phyloP scores from a whole-genome alignment of 2,888 invertebrate genomes.

The Folsomia candida region DNA sequence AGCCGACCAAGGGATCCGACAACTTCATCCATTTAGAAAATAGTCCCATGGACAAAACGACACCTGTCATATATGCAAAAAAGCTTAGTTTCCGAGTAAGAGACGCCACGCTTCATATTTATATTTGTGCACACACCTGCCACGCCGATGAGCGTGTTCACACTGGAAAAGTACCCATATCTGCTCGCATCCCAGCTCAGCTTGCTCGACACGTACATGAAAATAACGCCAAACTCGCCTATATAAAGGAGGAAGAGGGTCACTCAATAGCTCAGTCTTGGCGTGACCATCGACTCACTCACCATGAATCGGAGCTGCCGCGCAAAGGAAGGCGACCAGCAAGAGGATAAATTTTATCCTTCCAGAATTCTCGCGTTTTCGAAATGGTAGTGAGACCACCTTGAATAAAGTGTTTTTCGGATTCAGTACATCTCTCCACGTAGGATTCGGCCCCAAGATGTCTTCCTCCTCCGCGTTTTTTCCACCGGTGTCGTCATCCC shows the following conservation, averaged over 20 bases:
- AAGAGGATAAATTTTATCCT: constrained; percentile 28
- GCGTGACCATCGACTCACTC: background rate
- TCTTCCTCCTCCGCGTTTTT: background rate
- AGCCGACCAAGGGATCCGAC: constrained; percentile 81
- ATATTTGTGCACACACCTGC: constrained; percentile 14
- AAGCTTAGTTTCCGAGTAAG: too few species aligned
- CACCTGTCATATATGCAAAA: too few species aligned
- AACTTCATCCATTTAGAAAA: constrained; percentile 77
- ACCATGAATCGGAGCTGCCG: constrained; percentile 39
- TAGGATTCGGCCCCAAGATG: background rate
- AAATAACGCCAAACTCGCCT: constrained; percentile 46
- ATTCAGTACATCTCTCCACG: background rate
- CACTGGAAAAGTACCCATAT: constrained; percentile 39
- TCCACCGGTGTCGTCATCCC: background rate
- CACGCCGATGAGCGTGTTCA: constrained; percentile 37
- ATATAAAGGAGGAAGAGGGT: too few species aligned
- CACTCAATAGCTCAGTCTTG: background rate
- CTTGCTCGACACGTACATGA: constrained; percentile 35
- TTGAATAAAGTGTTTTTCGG: background rate
- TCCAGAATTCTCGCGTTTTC: constrained; percentile 9
- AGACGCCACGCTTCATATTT: too few species aligned
- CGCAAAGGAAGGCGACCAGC: constrained; percentile 29
- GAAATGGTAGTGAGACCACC: background rate
- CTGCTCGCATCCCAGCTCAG: constrained; percentile 36
- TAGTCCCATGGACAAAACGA: constrained; percentile 66